Evolutionary conservation across 2,797 vertebrate genomes (phyloP).

Genomic region (Yasuhikotakia modesta): DNA sequence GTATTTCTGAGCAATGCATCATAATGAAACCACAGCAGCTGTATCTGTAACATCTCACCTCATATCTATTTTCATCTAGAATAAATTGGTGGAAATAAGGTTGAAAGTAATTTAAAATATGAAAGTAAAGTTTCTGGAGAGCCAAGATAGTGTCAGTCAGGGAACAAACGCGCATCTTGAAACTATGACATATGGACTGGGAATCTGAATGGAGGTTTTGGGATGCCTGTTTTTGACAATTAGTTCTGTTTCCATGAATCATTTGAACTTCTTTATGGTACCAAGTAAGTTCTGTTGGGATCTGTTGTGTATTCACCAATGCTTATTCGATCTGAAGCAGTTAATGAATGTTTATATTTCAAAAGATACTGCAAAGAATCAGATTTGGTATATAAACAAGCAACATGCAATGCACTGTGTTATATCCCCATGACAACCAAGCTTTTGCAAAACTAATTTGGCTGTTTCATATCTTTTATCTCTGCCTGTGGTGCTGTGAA

Average conservation of each 20-base stretch:
- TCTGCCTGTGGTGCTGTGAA: slow-evolving; percentile 13
- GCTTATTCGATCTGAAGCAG: neutral
- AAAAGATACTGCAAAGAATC: neutral
- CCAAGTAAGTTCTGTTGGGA: neutral
- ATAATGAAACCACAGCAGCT: neutral
- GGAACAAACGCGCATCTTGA: neutral
- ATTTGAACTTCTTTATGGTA: neutral
- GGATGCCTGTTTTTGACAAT: neutral
- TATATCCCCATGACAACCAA: slow-evolving; percentile 40
- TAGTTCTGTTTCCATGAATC: neutral
- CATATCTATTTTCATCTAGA: neutral
- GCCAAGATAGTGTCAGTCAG: neutral
- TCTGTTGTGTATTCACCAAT: neutral
- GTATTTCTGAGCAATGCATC: neutral
- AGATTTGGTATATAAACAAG: neutral
- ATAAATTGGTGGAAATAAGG: neutral
- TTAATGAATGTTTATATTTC: neutral
- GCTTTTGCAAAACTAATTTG: slow-evolving; percentile 42
- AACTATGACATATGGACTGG: neutral
- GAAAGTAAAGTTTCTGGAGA: neutral
- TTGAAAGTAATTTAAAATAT: neutral
- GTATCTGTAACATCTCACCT: neutral
- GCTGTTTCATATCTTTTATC: slow-evolving; percentile 36
- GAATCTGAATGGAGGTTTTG: too few relatives aligned
- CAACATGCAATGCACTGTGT: slow-evolving; percentile 2